Percentiles rank a stretch among this genome's conserved stretches.
Conservation (phyloP, 2,113 vertebrate genomes). For the Equus quagga region DNA sequence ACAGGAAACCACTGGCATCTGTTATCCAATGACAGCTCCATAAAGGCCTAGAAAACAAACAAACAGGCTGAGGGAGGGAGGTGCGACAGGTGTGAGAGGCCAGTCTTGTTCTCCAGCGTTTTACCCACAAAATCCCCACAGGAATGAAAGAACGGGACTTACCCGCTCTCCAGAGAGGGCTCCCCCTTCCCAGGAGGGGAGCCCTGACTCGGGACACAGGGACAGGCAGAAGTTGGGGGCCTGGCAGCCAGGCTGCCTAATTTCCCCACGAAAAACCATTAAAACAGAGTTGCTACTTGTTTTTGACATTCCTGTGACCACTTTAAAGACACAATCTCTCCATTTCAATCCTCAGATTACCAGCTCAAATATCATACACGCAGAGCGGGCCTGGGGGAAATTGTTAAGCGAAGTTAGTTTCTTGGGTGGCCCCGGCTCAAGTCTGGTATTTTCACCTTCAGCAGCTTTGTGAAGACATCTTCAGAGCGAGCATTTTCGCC, state of each 20-base stretch:
- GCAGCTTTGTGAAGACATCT: no score
- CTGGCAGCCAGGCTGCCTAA: background rate
- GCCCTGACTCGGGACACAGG: background rate
- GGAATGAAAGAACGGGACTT: background rate
- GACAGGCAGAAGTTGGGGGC: rapidly evolving
- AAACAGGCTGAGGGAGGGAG: background rate
- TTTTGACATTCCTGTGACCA: conserved; percentile 19
- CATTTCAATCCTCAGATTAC: background rate
- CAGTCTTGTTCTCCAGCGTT: background rate
- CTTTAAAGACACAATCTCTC: background rate
- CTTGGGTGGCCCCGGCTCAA: background rate
- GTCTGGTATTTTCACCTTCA: no score
- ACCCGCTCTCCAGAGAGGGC: background rate
- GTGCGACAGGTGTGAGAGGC: background rate
- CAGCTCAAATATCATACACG: background rate
- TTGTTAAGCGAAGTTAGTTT: background rate
- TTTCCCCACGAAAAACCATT: background rate
- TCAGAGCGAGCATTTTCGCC: no score
- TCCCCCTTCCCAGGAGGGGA: background rate
- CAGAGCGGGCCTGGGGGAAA: background rate
- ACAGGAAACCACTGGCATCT: conserved; percentile 48
- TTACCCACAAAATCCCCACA: background rate
- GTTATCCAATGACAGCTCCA: conserved; percentile 40
- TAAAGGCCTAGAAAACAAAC: conserved; percentile 29
- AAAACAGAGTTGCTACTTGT: background rate